These are phyloP conservation scores for Dendrolimus kikuchii DNA, from an alignment of 1,140 invertebrate genomes.

Conservation along the genomic window DNA sequence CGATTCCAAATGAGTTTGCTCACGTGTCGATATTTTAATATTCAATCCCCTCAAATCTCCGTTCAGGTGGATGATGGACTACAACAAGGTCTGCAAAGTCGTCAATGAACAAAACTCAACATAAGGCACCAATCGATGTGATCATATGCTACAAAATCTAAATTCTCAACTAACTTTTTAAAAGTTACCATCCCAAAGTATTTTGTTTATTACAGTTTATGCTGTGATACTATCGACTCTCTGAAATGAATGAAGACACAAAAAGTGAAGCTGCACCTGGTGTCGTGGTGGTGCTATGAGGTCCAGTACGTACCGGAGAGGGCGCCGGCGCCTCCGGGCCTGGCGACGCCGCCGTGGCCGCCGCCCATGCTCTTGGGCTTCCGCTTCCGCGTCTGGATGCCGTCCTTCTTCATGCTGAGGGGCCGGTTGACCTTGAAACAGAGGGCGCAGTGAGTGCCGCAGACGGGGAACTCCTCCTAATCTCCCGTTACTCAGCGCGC, in stretches of 20 bases:
- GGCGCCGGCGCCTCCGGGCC: constrained; percentile 25
- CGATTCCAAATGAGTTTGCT: too few species aligned
- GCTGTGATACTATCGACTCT: too few species aligned
- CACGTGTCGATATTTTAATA: too few species aligned
- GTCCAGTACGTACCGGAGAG: constrained; percentile 40
- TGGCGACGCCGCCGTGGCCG: constrained; percentile 35
- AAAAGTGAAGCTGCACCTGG: constrained; percentile 11
- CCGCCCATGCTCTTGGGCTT: constrained; percentile 82
- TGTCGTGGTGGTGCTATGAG: constrained; percentile 6
- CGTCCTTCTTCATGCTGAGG: constrained; percentile 96
- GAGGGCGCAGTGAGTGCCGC: neutral
- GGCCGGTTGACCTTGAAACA: constrained; percentile 84
- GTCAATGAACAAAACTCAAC: too few species aligned
- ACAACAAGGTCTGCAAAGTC: too few species aligned
- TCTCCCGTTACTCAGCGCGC: constrained; percentile 36
- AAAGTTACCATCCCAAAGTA: too few species aligned
- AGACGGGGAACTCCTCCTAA: constrained; percentile 59
- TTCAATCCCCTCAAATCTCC: too few species aligned
- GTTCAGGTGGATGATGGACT: too few species aligned
- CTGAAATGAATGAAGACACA: neutral
- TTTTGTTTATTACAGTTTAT: too few species aligned
- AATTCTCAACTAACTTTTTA: too few species aligned
- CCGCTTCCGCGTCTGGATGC: constrained; percentile 93
- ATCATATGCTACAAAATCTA: too few species aligned
- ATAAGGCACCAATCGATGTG: too few species aligned